A percentile compares a stretch with the other conserved stretches of the same genome.
Evolutionary conservation across 1,140 invertebrate genomes (phyloP).

Genomic region (Adelges cooleyi): DNA sequence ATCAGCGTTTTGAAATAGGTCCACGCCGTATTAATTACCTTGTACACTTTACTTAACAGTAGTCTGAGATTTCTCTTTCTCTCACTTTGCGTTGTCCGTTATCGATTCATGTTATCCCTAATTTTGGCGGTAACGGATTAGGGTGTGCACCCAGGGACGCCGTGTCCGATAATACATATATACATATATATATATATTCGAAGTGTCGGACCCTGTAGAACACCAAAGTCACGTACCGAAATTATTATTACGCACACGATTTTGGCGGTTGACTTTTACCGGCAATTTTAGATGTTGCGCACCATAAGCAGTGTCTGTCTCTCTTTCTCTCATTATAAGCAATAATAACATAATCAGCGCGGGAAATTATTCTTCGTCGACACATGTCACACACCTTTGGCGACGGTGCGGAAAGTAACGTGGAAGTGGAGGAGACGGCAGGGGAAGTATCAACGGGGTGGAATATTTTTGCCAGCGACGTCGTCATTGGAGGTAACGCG

Average conservation of each 20-base stretch:
- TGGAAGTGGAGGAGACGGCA: too few species aligned
- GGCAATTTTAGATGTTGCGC: background rate
- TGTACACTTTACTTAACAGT: background rate
- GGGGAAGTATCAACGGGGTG: background rate
- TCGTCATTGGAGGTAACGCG: background rate
- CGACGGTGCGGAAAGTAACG: too few species aligned
- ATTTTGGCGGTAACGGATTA: too few species aligned
- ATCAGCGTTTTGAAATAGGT: too few species aligned
- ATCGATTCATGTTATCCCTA: too few species aligned
- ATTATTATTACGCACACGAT: conserved; percentile 19
- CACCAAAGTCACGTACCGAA: background rate
- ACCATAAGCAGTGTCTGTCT: background rate
- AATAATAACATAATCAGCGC: conserved; percentile 22
- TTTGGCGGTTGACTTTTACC: background rate
- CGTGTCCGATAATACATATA: too few species aligned
- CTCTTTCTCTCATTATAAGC: background rate
- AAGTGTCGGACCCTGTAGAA: too few species aligned
- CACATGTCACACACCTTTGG: background rate
- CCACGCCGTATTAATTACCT: background rate
- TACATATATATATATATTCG: too few species aligned
- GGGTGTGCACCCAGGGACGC: too few species aligned
- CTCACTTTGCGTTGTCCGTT: too few species aligned
- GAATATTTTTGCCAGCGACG: conserved; percentile 15
- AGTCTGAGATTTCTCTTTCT: too few species aligned
- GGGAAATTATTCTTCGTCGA: conserved; percentile 4